A percentile compares a stretch with the other conserved stretches of the same genome.
phyloP scores from a whole-genome alignment of 2,113 vertebrate species.

The human region GRCh38 chr18:53266501-53267000 shows the following conservation, averaged over 20 bases:
- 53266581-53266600: background rate
- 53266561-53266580: background rate
- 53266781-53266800: background rate
- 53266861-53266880: background rate
- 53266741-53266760: background rate
- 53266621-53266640: background rate
- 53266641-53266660: background rate
- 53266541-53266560: background rate
- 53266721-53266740: background rate
- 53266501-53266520: background rate
- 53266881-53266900: background rate
- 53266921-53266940: background rate
- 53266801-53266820: background rate
- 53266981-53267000: background rate
- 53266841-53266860: background rate
- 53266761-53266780: background rate
- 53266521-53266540: background rate
- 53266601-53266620: background rate
- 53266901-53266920: background rate
- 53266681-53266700: accelerated
- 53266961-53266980: background rate
- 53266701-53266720: background rate
- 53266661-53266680: background rate
- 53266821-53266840: background rate
- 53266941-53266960: background rate